Base-by-base conservation (phyloP, 2,113 vertebrate genomes). In the Spea bombifrons region DNA sequence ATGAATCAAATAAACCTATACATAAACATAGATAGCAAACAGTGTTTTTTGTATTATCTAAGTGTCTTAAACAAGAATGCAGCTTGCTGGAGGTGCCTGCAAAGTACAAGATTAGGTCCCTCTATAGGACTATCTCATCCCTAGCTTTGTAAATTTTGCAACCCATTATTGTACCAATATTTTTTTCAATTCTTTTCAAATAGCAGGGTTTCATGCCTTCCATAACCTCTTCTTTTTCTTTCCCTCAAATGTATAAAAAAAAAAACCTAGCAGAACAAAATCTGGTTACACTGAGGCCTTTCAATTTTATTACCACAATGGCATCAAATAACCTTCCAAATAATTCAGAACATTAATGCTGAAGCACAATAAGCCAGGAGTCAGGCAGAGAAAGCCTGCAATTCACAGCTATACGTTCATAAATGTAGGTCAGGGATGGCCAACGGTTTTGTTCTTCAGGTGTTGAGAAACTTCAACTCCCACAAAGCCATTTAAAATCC, bases 171-270 rank as follows among this genome's bases (percentile, higher is more conserved):
- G 50, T 8, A 61, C 52, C 52, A 61, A 68, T 74, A 74, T 73
- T 59, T 30, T n/a, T 78, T 80, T 80, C 78, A 68, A 68, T 68
- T 66, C 59, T 57, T 80, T 80, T 80, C 65, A 74, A 67, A 74
- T 48, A 45, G 44, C 63, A 66, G 48, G 66, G 71, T 68, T 59
- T 67, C 10, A 74, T 68, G 78, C 12, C 63, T 61, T 68, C 0
- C 4, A 13, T 59, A 59, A 73, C 64, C 50, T 74, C 12, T 77
- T 61, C 30, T 61, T 43, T 76, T 44, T 44, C 8, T 66, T 12
- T 69, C 6, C 66, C 44, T 55, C 45, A 70, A 61, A 70, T 63
- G 16, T 55, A 61, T 76, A 72, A 66, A 67, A 15, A 49, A 71
- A n/a, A 71, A 63, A 78, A 52, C 8, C 59, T n/a, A 15, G 55